Percentiles rank a stretch among this genome's conserved stretches.
phyloP scores from a whole-genome alignment of 1,140 invertebrate genomes.

The Trichonephila clavata region DNA sequence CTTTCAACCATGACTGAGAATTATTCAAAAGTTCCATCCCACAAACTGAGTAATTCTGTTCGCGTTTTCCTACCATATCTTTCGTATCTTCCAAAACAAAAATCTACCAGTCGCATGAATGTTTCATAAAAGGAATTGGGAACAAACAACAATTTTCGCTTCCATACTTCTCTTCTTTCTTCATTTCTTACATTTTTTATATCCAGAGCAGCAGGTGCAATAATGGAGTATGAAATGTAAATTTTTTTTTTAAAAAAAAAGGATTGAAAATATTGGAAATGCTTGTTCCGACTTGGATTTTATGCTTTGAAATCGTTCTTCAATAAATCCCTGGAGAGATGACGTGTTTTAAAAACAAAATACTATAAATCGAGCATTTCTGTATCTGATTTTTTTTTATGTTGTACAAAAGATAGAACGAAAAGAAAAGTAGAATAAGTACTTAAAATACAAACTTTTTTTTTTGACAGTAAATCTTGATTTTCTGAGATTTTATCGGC shows the following conservation, averaged over 20 bases:
- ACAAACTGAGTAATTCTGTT: background rate
- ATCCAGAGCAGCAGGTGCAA: constrained; percentile 8
- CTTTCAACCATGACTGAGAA: constrained; percentile 14
- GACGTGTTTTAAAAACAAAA: constrained; percentile 30
- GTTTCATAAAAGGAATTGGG: constrained; percentile 55
- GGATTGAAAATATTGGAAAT: constrained; percentile 38
- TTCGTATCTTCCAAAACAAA: background rate
- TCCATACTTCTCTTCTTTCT: background rate
- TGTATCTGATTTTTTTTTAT: constrained; percentile 44
- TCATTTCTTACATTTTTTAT: background rate
- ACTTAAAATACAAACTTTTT: constrained; percentile 4
- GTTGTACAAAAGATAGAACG: background rate
- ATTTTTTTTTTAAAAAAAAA: constrained; percentile 13
- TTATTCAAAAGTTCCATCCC: constrained; percentile 25
- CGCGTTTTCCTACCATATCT: background rate
- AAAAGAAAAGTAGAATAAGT: background rate
- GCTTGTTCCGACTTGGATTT: constrained; percentile 16
- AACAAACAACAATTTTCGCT: constrained; percentile 23
- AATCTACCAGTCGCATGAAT: background rate
- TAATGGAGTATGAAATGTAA: constrained; percentile 64
- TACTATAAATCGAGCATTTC: constrained; percentile 50
- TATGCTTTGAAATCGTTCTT: constrained; percentile 39
- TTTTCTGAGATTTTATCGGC: background rate
- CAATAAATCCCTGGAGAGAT: constrained; percentile 36
- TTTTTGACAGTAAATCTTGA: background rate